Evolutionary conservation across 2,888 invertebrate species (phyloP), one percentile per base, ranked within the genome.

Genomic region (Drosophila sordidapex): DNA sequence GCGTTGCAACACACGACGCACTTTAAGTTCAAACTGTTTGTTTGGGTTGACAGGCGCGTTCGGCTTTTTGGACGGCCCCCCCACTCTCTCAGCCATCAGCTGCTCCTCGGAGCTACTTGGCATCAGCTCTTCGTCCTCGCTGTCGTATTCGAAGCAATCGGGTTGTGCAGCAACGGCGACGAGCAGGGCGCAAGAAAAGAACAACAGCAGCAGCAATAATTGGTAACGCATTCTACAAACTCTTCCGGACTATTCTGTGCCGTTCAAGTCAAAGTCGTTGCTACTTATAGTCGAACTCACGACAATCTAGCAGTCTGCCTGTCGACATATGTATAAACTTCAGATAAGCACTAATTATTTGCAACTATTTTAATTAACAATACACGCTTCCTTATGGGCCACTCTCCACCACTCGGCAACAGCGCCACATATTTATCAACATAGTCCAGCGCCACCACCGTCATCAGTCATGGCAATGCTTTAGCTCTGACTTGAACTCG

Each of bases 401-500:
- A 61, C 79, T 81, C 18, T 81, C 74, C 25, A 81, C 52, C 58
- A 31, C 31, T 31, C 4, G 97, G 97, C 61, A 98, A 94, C 54
- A 96, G 92, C 0, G 95, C 95, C 70, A 97, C 94, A 90, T 97
- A 96, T 72, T 95, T 96, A 89, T 98, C 97, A 0, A 97, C 97
- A 93, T 98, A 98, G 87, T 79, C 66, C 83, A 83, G 13, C 72
- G 74, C 36, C 64, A 21, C 33, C 48, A 8, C 3, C 48, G 35
- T 13, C 11, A 25, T 10, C 1, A 43, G 43, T 48, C 64, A 8
- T 7, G 61, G 75, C 98, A 98, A 7, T 98, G 94, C 92, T 98
- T 97, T 61, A 98, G 92, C 72, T 97, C 95, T 0, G 63, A 63
- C 53, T 83, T 76, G 27, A 86, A 81, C n/a, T 61, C 75, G 18